These are phyloP conservation scores for Anagyrus pseudococci DNA, from an alignment of 2,888 invertebrate genomes.

Conservation along the genomic window DNA sequence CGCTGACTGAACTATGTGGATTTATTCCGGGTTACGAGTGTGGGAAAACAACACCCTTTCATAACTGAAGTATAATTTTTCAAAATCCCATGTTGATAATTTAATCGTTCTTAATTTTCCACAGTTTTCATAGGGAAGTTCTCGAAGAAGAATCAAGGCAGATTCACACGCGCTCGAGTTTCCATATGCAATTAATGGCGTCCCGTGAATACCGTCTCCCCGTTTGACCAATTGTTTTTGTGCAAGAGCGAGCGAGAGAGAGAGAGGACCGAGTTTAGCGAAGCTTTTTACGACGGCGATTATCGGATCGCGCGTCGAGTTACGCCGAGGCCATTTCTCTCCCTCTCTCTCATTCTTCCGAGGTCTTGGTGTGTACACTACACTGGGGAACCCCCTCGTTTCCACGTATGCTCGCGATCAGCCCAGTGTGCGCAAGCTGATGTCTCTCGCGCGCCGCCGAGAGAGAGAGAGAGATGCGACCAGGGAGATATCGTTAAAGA, in stretches of 20 bases:
- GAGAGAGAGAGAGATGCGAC: conserved; percentile 38
- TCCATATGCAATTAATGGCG: too few species aligned
- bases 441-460: conserved; percentile 23
- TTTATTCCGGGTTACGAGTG: too few species aligned
- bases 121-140: too few species aligned
- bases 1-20: too few species aligned
- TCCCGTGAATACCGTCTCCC: background rate
- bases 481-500: conserved; percentile 44
- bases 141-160: too few species aligned
- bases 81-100: too few species aligned
- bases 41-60: too few species aligned
- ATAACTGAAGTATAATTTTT: too few species aligned
- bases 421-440: conserved; percentile 14
- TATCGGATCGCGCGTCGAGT: conserved; percentile 30
- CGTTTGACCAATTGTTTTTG: conserved; percentile 18
- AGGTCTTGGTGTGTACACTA: too few species aligned
- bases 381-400: background rate
- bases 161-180: background rate
- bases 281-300: conserved; percentile 8
- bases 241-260: too few species aligned
- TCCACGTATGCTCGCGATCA: background rate
- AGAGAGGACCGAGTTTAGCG: too few species aligned
- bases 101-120: too few species aligned
- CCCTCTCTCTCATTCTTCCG: background rate
- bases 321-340: conserved; percentile 5